Conservation (phyloP, 2,797 vertebrate genomes). For the Fratercula arctica region DNA sequence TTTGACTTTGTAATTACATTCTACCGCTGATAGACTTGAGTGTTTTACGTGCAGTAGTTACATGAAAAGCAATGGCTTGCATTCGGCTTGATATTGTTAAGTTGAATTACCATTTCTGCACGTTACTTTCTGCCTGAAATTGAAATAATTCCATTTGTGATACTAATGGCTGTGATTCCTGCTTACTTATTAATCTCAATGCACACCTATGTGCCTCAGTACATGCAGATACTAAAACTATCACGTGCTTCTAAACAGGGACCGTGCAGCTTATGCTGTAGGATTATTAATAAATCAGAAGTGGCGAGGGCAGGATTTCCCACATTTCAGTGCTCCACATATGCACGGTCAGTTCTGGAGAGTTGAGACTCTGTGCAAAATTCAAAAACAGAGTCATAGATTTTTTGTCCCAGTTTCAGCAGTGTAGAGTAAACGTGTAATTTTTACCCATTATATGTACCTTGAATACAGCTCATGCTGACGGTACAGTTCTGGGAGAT, state of each 20-base stretch:
- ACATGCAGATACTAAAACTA: neutral
- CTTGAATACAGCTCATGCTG: neutral
- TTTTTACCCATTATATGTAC: neutral
- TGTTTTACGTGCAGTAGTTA: neutral
- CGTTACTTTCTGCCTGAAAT: neutral
- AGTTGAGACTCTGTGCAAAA: neutral
- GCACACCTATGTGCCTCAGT: neutral
- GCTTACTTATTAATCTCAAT: neutral
- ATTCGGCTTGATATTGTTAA: neutral
- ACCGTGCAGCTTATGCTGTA: fast-evolving
- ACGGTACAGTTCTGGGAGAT: neutral
- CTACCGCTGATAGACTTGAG: neutral
- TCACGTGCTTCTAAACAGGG: neutral
- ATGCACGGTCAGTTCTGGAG: neutral
- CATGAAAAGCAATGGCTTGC: neutral
- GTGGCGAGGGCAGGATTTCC: neutral
- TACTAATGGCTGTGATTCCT: conserved; percentile 45
- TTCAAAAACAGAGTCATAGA: neutral
- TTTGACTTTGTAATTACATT: neutral
- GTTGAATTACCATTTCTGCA: neutral
- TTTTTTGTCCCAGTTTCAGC: neutral
- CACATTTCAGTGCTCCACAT: neutral
- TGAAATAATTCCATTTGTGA: neutral
- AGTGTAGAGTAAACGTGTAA: neutral
- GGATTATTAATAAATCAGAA: neutral